Conservation (phyloP, 1,140 invertebrate genomes). For the Copidosoma floridanum region DNA sequence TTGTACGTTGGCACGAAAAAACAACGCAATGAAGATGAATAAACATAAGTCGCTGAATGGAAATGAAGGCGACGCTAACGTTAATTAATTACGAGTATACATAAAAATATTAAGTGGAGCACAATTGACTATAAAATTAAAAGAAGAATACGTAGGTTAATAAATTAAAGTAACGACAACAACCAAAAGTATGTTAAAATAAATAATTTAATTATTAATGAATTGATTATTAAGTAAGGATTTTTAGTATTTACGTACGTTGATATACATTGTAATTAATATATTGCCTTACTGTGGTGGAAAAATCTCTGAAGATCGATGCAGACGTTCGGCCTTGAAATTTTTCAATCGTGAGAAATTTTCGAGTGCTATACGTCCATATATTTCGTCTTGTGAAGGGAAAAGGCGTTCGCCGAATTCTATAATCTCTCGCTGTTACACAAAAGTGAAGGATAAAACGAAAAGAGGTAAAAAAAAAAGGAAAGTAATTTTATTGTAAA, state of each 20-base stretch:
- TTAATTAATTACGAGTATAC: too few species aligned
- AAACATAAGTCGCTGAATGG: constrained; percentile 8
- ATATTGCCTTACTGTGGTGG: constrained; percentile 13
- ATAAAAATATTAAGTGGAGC: constrained; percentile 4
- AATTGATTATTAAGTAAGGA: constrained; percentile 22
- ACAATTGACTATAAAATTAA: constrained; percentile 3
- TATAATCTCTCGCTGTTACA: constrained; percentile 13
- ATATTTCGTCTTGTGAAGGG: too few species aligned
- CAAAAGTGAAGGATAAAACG: too few species aligned
- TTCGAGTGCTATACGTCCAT: too few species aligned
- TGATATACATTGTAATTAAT: not conserved
- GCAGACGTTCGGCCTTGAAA: constrained; percentile 6
- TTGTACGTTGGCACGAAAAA: constrained; percentile 9
- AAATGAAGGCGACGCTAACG: too few species aligned
- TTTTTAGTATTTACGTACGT: constrained; percentile 10
- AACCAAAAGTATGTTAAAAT: not conserved
- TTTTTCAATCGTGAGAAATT: not conserved
- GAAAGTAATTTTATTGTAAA: constrained; percentile 15
- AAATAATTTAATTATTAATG: constrained; percentile 13
- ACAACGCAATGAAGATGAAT: constrained; percentile 1
- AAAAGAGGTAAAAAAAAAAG: too few species aligned
- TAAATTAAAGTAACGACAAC: not conserved
- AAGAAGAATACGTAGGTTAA: not conserved
- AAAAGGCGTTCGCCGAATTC: constrained; percentile 10
- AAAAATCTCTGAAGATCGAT: not conserved